Percentiles rank a stretch among this genome's conserved stretches.
Conservation (phyloP, 1,140 invertebrate species). For the Pemphigus obesinymphae region DNA sequence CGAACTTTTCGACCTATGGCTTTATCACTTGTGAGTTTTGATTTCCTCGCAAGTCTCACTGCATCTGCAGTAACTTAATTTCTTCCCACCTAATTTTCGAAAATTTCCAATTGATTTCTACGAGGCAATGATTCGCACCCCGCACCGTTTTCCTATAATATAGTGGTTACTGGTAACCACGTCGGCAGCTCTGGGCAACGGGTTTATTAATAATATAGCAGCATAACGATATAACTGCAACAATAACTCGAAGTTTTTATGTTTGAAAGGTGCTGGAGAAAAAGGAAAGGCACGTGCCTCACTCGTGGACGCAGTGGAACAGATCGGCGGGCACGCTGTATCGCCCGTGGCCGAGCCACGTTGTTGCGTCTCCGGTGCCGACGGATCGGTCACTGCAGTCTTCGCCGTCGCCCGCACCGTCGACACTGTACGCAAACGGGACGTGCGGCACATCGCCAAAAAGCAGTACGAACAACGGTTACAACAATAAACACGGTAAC, state of each 20-base stretch:
- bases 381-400: not conserved
- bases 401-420: not conserved
- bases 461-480: not conserved
- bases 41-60: no score
- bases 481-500: not conserved
- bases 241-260: no score
- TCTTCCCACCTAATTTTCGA: no score
- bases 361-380: not conserved
- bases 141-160: no score
- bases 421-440: not conserved
- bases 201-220: no score
- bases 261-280: not conserved
- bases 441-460: not conserved
- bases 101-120: no score
- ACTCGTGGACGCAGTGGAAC: conserved; percentile 11
- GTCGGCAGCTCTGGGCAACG: no score
- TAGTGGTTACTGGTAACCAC: no score
- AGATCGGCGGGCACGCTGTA: not conserved
- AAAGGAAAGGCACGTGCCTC: not conserved
- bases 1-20: no score
- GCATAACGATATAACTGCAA: not conserved
- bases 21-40: no score
- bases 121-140: no score
- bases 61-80: no score
- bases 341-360: not conserved